A percentile compares a stretch with the other conserved stretches of the same genome.
Evolutionary conservation across 2,888 invertebrate species (phyloP).

Genomic region (Polydrusus tereticollis): DNA sequence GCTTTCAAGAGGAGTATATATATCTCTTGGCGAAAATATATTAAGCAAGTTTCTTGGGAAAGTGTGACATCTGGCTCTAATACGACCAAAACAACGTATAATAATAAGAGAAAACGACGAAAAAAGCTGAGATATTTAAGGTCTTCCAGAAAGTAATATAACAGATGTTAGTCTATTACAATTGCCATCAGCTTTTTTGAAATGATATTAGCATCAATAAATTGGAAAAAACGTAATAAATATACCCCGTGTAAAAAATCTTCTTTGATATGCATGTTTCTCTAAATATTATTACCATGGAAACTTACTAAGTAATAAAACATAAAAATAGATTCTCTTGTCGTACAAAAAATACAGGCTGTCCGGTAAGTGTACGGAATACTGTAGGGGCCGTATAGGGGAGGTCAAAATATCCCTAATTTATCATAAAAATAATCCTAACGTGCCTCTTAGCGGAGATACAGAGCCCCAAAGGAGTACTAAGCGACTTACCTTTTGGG

Average conservation of each 20-base stretch:
- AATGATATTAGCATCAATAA: not conserved
- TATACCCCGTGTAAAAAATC: not conserved
- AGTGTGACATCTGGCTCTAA: not conserved
- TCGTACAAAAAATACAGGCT: too few relatives aligned
- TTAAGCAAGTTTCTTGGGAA: constrained; percentile 6
- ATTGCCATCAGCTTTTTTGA: not conserved
- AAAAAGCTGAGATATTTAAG: constrained; percentile 5
- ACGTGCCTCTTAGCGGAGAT: too few relatives aligned
- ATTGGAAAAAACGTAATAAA: not conserved
- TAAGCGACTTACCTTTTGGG: too few relatives aligned
- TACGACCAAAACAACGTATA: not conserved
- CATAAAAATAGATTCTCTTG: too few relatives aligned
- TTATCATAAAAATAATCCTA: too few relatives aligned
- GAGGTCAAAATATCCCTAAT: too few relatives aligned
- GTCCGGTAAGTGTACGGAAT: too few relatives aligned
- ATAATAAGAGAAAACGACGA: not conserved
- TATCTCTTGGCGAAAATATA: constrained; percentile 9
- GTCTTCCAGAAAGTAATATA: not conserved
- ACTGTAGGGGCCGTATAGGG: too few relatives aligned
- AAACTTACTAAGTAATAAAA: too few relatives aligned
- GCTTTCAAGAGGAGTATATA: not conserved
- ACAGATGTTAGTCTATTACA: not conserved
- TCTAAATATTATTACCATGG: too few relatives aligned
- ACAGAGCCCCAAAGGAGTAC: too few relatives aligned
- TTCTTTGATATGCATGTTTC: too few relatives aligned